phyloP scores from a whole-genome alignment of 2,113 vertebrate genomes.

The Nanger granti region DNA sequence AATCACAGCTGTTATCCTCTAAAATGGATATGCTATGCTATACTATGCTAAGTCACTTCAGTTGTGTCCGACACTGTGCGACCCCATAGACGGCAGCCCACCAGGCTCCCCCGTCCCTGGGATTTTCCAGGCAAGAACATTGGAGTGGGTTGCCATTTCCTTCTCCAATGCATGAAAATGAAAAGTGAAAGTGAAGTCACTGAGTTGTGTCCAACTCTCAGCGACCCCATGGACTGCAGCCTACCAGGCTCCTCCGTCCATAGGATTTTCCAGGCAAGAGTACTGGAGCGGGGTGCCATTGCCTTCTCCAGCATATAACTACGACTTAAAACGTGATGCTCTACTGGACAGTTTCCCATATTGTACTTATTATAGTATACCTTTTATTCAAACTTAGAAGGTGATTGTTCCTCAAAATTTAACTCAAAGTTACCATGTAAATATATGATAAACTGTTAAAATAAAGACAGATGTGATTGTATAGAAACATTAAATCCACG shows the following conservation, averaged over 20 bases:
- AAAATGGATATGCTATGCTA: neutral
- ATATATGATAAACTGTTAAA: conserved; percentile 4
- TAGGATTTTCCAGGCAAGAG: too few relatives aligned
- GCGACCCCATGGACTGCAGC: too few relatives aligned
- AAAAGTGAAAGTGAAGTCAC: too few relatives aligned
- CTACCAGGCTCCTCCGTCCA: too few relatives aligned
- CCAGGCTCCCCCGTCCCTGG: too few relatives aligned
- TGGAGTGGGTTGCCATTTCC: too few relatives aligned
- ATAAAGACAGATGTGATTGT: neutral
- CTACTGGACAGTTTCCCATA: neutral
- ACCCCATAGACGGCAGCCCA: too few relatives aligned
- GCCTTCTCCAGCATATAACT: neutral
- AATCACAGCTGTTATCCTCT: neutral
- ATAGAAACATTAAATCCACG: conserved; percentile 1
- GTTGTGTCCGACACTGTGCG: rapidly evolving
- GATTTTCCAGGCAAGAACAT: too few relatives aligned
- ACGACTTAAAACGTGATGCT: neutral
- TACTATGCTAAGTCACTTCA: too few relatives aligned
- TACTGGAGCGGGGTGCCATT: too few relatives aligned
- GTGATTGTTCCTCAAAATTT: neutral
- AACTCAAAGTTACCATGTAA: neutral
- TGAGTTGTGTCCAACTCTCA: too few relatives aligned
- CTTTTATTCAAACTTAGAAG: neutral
- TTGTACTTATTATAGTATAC: neutral
- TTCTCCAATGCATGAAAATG: too few relatives aligned